phyloP scores from a whole-genome alignment of 2,888 invertebrate genomes.

The Diabrotica balteata region DNA sequence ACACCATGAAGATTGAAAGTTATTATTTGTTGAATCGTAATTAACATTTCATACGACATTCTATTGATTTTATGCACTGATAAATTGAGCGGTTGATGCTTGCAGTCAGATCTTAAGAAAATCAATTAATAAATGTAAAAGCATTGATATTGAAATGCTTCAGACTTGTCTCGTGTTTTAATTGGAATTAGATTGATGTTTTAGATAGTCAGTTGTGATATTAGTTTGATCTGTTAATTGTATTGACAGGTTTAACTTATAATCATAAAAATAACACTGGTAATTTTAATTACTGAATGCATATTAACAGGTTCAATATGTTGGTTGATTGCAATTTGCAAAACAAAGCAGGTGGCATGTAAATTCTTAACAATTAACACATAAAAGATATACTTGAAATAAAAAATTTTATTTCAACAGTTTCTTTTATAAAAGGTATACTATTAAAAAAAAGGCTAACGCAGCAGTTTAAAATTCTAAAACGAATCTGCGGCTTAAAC shows the following conservation, averaged over 20 bases:
- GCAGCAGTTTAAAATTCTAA: no score
- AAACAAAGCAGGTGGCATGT: no score
- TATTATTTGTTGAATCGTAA: constrained; percentile 11
- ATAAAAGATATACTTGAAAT: no score
- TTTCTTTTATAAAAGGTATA: no score
- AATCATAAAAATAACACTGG: no score
- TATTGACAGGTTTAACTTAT: background rate
- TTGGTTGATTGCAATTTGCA: no score
- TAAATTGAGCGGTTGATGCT: constrained; percentile 35
- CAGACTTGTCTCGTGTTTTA: constrained; percentile 56
- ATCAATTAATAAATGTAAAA: constrained; percentile 52
- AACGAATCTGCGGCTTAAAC: no score
- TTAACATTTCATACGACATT: constrained; percentile 32
- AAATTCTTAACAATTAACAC: no score
- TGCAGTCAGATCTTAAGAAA: constrained; percentile 46
- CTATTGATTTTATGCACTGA: constrained; percentile 41
- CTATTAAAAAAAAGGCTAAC: no score
- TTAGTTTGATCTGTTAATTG: constrained; percentile 18
- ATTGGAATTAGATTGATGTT: constrained; percentile 55
- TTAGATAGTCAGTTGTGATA: constrained; percentile 44
- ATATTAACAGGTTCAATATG: no score
- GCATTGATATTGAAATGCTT: constrained; percentile 56
- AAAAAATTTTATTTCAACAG: no score
- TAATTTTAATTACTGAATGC: no score
- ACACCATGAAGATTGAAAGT: constrained; percentile 9